Conservation (phyloP, 2,113 vertebrate species). For the Syngnathus scovelli region DNA sequence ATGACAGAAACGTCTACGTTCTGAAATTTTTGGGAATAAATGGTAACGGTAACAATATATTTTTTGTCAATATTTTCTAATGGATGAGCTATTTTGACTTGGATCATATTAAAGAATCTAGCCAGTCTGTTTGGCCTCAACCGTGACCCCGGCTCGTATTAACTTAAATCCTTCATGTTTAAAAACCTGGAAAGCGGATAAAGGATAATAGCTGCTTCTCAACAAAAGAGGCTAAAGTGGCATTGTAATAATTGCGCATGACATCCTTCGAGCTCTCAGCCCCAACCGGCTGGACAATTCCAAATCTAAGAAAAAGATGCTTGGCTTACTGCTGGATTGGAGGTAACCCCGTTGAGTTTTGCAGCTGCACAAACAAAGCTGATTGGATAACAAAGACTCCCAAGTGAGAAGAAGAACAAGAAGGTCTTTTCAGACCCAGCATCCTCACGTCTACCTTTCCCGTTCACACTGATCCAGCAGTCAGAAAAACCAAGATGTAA, state of each 20-base stretch:
- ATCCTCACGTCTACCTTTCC: constrained; percentile 55
- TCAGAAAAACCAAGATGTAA: constrained; percentile 54
- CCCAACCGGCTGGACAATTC: constrained; percentile 34
- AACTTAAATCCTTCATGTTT: constrained; percentile 37
- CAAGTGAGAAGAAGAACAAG: constrained; percentile 37
- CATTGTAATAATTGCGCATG: constrained; percentile 21
- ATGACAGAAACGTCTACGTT: not conserved
- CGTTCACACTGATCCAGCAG: constrained; percentile 33
- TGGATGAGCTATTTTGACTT: constrained; percentile 32
- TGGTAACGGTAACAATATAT: too few relatives aligned
- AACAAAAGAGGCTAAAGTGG: constrained; percentile 16
- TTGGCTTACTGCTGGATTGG: constrained; percentile 37
- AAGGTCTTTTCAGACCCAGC: constrained; percentile 33
- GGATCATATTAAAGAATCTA: constrained; percentile 26
- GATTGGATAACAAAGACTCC: constrained; percentile 59
- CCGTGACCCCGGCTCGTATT: constrained; percentile 42
- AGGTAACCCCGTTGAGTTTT: constrained; percentile 55
- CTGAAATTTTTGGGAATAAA: not conserved
- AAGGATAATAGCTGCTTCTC: constrained; percentile 21
- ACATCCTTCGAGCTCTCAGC: constrained; percentile 2
- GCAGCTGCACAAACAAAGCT: constrained; percentile 76
- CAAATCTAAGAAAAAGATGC: constrained; percentile 44
- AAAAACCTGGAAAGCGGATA: constrained; percentile 25
- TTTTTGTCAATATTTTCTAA: not conserved
- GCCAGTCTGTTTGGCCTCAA: constrained; percentile 42